Conservation (phyloP, 2,888 invertebrate species). For the Cheilosia urbana region DNA sequence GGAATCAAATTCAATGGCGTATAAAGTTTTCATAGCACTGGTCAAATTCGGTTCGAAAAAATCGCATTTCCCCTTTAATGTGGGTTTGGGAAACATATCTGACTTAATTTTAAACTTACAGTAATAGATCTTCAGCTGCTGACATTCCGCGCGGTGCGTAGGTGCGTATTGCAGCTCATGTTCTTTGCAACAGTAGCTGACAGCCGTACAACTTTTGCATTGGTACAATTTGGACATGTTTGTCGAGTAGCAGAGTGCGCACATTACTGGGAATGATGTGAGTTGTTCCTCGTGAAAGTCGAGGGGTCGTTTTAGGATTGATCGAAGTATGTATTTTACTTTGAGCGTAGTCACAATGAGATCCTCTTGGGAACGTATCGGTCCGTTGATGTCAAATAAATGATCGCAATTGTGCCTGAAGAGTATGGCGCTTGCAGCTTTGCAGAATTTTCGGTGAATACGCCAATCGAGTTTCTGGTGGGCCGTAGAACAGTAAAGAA, state of each 20-base stretch:
- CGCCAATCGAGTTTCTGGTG: slow-evolving; percentile 89
- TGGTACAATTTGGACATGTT: slow-evolving; percentile 64
- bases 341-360: slow-evolving; percentile 77
- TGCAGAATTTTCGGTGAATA: slow-evolving; percentile 86
- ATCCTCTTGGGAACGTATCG: slow-evolving; percentile 61
- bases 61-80: slow-evolving; percentile 33
- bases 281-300: slow-evolving; percentile 78
- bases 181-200: slow-evolving; percentile 78
- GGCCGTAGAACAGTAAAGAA: slow-evolving; percentile 87
- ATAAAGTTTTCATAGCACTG: slow-evolving; percentile 75
- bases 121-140: slow-evolving; percentile 78
- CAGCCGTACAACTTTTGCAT: slow-evolving; percentile 77
- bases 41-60: slow-evolving; percentile 75
- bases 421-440: slow-evolving; percentile 80
- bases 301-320: slow-evolving; percentile 76
- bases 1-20: slow-evolving; percentile 61
- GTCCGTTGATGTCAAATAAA: slow-evolving; percentile 77
- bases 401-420: slow-evolving; percentile 71
- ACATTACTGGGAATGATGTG: slow-evolving; percentile 79
- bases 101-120: slow-evolving; percentile 77
- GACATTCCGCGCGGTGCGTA: slow-evolving; percentile 77
- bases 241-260: slow-evolving; percentile 78
- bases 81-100: slow-evolving; percentile 41
- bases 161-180: slow-evolving; percentile 76
- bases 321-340: slow-evolving; percentile 77